phyloP scores from a whole-genome alignment of 2,888 invertebrate species.

The Leucoptera coffeella region DNA sequence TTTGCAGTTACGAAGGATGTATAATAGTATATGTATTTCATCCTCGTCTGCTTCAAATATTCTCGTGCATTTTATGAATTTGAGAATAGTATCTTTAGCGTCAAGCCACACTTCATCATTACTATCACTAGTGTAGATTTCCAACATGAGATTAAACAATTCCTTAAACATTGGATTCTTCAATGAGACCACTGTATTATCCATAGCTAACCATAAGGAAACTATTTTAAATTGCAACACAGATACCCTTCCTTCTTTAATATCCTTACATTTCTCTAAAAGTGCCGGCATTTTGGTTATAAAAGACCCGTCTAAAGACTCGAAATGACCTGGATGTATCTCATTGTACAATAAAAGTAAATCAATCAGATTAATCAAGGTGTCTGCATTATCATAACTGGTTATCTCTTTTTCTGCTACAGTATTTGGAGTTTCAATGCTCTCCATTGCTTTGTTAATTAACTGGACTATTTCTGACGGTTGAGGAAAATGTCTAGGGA shows the following conservation, averaged over 20 bases:
- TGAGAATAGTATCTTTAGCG: conserved; percentile 46
- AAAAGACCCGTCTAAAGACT: conserved; percentile 33
- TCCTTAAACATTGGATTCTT: conserved; percentile 46
- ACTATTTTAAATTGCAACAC: conserved; percentile 39
- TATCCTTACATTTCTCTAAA: conserved; percentile 21
- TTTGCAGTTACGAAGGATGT: conserved; percentile 31
- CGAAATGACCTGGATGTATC: conserved; percentile 32
- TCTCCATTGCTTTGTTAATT: conserved; percentile 20
- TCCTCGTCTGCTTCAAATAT: conserved; percentile 59
- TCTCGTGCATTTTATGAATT: conserved; percentile 55
- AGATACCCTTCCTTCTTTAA: conserved; percentile 16
- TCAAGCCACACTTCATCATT: conserved; percentile 32
- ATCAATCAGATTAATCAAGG: conserved; percentile 26
- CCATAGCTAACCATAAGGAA: conserved; percentile 34
- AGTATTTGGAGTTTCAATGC: conserved; percentile 11
- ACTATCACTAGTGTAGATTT: conserved; percentile 37
- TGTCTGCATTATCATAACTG: conserved; percentile 18
- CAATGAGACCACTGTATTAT: conserved; percentile 44
- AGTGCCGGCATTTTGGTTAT: conserved; percentile 38
- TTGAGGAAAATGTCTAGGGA: conserved; percentile 36
- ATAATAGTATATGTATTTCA: conserved; percentile 65
- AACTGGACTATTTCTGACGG: conserved; percentile 21
- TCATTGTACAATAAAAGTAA: conserved; percentile 33
- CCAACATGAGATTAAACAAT: conserved; percentile 49
- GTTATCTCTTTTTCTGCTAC: conserved; percentile 25